phyloP scores from a whole-genome alignment of 2,113 vertebrate genomes.

The Empidonax alnorum region DNA sequence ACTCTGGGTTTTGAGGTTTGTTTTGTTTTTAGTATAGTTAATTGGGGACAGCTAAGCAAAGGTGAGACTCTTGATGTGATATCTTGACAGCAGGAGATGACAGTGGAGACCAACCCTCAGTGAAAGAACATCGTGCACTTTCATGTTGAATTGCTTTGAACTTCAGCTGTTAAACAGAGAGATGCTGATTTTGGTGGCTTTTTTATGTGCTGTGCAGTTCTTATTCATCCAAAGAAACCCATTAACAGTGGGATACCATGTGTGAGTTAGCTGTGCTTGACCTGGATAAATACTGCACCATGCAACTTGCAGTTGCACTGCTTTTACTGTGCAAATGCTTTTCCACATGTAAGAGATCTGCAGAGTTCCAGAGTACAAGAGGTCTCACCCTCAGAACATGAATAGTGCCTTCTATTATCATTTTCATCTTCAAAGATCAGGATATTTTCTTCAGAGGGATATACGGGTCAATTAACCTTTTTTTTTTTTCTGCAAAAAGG shows the following conservation, averaged over 20 bases:
- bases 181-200: conserved; percentile 51
- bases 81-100: conserved; percentile 25
- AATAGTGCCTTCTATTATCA: background rate
- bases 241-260: background rate
- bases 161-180: conserved; percentile 7
- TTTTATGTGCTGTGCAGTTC: background rate
- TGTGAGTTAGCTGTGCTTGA: background rate
- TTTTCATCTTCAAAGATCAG: background rate
- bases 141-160: conserved; percentile 27
- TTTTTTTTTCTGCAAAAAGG: background rate
- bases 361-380: background rate
- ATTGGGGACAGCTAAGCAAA: conserved; percentile 24
- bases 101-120: background rate
- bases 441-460: background rate
- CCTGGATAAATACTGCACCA: background rate
- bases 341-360: background rate
- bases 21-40: conserved; percentile 33
- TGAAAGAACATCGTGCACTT: background rate
- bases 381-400: background rate
- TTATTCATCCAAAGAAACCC: background rate
- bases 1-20: conserved; percentile 49
- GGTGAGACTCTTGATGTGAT: conserved; percentile 23
- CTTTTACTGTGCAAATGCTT: background rate
- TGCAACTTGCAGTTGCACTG: background rate
- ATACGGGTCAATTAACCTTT: background rate